phyloP scores from a whole-genome alignment of 2,888 invertebrate species.

The Morpho achilles region DNA sequence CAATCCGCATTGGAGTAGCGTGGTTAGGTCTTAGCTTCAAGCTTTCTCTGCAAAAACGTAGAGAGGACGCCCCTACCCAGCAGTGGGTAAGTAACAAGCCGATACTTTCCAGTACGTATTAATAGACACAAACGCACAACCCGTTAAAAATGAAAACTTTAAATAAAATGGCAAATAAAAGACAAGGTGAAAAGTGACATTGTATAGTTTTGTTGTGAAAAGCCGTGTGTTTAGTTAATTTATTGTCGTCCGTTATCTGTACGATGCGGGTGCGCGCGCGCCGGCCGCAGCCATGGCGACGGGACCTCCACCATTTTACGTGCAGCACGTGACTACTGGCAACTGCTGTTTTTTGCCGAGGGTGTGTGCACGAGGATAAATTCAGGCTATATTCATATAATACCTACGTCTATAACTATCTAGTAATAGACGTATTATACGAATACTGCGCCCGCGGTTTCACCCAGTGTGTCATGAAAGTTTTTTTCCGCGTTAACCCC shows the following conservation, averaged over 20 bases:
- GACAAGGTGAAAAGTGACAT: conserved; percentile 68
- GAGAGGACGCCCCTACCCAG: no score
- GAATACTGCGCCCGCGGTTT: no score
- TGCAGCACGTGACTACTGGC: conserved; percentile 64
- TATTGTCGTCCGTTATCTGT: conserved; percentile 69
- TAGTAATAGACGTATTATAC: no score
- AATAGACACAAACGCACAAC: not conserved
- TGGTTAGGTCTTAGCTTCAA: no score
- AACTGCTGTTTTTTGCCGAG: conserved; percentile 41
- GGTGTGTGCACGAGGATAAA: not conserved
- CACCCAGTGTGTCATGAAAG: no score
- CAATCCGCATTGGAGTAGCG: no score
- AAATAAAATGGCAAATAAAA: conserved; percentile 39
- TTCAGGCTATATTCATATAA: no score
- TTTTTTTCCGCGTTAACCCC: no score
- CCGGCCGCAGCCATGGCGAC: conserved; percentile 44
- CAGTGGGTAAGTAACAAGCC: no score
- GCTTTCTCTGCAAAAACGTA: no score
- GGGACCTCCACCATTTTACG: conserved; percentile 46
- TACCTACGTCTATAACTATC: no score
- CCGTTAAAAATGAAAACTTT: conserved; percentile 21
- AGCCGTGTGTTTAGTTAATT: conserved; percentile 64
- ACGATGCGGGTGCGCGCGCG: conserved; percentile 71
- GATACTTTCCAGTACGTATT: not conserved
- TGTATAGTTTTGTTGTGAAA: conserved; percentile 63